Percentiles rank a stretch among this genome's conserved stretches.
Conservation (phyloP, 1,140 invertebrate species). For the Drosophila lacteicornis region DNA sequence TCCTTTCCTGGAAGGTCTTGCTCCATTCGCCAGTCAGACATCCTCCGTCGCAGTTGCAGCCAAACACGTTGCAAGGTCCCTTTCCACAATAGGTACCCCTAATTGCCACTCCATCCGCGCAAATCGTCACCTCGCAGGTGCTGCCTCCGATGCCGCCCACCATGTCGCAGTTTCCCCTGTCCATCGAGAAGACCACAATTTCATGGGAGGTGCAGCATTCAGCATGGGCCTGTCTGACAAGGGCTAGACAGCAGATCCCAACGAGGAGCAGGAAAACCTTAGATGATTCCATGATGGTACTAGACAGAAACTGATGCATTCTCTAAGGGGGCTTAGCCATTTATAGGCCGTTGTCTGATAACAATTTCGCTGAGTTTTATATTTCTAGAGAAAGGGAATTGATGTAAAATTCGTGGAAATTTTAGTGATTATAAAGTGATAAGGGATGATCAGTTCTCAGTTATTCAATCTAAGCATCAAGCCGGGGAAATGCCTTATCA, state of each 20-base stretch:
- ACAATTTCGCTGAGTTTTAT: too few relatives aligned
- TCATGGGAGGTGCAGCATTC: background rate
- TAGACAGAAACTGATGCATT: background rate
- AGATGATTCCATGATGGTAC: background rate
- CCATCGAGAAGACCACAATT: background rate
- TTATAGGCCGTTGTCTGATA: background rate
- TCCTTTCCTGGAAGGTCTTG: background rate
- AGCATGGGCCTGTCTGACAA: background rate
- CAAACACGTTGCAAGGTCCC: too few relatives aligned
- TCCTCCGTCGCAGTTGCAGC: background rate
- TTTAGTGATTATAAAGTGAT: too few relatives aligned
- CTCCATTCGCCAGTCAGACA: background rate
- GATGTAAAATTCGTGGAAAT: too few relatives aligned
- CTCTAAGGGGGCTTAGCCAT: background rate
- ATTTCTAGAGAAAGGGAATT: too few relatives aligned
- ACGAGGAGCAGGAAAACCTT: background rate
- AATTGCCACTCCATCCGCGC: background rate
- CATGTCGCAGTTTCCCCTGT: background rate
- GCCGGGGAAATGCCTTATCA: too few relatives aligned
- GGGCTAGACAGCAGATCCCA: background rate
- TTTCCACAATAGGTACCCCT: background rate
- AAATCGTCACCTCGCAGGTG: background rate
- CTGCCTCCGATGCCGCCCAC: background rate
- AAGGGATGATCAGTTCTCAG: too few relatives aligned
- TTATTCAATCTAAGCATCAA: too few relatives aligned